phyloP scores from a whole-genome alignment of 2,113 vertebrate genomes.

The Callipepla squamata region DNA sequence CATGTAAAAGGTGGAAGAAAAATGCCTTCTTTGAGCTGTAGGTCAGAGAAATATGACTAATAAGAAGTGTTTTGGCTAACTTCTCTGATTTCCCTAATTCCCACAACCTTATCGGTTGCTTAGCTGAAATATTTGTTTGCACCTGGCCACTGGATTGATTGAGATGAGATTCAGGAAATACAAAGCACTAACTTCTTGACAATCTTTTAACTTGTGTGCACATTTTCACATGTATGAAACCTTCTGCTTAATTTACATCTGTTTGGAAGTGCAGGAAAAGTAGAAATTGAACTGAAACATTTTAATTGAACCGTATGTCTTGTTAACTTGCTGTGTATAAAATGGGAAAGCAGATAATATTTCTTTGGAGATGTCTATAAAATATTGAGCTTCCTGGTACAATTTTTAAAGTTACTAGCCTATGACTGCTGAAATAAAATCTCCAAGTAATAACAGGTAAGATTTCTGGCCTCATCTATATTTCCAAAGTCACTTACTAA shows the following conservation, averaged over 20 bases:
- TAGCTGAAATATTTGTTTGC: not conserved
- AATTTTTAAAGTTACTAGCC: constrained; percentile 53
- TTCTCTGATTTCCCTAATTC: not conserved
- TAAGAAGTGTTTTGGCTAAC: not conserved
- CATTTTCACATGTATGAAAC: constrained; percentile 1
- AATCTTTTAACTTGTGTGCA: not conserved
- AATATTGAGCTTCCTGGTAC: constrained; percentile 73
- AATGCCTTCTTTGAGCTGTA: not conserved
- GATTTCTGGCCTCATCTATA: constrained; percentile 72
- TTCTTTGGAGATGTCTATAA: constrained; percentile 72
- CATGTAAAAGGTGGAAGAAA: not conserved
- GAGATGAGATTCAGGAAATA: not conserved
- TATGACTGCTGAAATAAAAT: constrained; percentile 71
- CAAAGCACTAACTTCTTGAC: not conserved
- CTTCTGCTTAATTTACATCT: not conserved
- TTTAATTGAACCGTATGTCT: constrained; percentile 65
- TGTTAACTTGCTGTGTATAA: constrained; percentile 63
- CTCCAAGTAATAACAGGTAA: constrained; percentile 71
- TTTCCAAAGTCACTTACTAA: constrained; percentile 77
- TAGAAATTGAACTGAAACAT: constrained; percentile 34
- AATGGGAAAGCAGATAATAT: constrained; percentile 74
- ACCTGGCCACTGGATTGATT: not conserved
- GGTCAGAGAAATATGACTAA: not conserved
- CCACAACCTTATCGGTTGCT: not conserved
- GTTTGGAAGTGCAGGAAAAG: constrained; percentile 41